Percentiles rank a stretch among this genome's conserved stretches.
These are phyloP conservation scores for Hyperopisus bebe DNA, from an alignment of 2,113 vertebrate genomes.

Conservation along the genomic window DNA sequence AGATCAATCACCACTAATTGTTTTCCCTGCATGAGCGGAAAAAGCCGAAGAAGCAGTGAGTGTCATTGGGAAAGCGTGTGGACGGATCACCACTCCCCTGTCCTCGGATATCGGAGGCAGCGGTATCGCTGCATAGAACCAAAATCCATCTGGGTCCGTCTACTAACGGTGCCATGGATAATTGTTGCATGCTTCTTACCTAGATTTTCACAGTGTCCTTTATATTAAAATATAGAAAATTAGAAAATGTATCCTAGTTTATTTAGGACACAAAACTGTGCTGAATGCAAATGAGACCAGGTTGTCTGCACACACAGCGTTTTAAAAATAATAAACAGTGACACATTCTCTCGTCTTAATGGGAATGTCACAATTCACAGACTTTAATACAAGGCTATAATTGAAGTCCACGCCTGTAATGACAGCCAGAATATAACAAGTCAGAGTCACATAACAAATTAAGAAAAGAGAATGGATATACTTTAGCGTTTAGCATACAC, in stretches of 20 bases:
- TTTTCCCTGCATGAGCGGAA: not conserved
- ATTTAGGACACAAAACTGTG: not conserved
- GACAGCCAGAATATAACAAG: not conserved
- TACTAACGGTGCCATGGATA: not conserved
- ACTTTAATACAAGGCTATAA: not conserved
- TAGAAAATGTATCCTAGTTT: not conserved
- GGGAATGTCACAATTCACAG: not conserved
- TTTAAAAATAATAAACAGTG: not conserved
- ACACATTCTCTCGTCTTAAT: not conserved
- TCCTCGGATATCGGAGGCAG: not conserved
- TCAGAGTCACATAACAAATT: not conserved
- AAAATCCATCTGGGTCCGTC: not conserved
- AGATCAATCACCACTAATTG: conserved; percentile 18
- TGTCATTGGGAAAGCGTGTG: not conserved
- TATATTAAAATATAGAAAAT: not conserved
- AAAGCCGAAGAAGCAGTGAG: not conserved
- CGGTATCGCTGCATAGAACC: not conserved
- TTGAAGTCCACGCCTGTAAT: not conserved
- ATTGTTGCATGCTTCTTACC: not conserved
- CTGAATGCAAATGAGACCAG: not conserved
- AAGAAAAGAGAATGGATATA: not conserved
- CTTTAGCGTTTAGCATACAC: not conserved
- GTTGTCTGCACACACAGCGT: not conserved
- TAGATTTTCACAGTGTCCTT: not conserved
- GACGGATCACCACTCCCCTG: not conserved